phyloP scores from a whole-genome alignment of 2,113 vertebrate species.

The Camarhynchus parvulus region DNA sequence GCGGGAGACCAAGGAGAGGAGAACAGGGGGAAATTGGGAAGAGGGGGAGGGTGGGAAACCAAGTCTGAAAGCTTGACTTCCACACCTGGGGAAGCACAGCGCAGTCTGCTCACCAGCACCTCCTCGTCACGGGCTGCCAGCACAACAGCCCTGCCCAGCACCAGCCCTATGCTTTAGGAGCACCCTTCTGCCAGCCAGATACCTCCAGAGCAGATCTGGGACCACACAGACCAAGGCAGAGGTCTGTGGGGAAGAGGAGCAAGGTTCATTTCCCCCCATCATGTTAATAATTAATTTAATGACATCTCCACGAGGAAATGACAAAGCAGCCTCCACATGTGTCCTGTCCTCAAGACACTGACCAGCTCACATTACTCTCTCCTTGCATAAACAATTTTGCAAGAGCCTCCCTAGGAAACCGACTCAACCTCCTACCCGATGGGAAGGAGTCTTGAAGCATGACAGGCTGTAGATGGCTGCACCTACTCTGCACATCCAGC shows the following conservation, averaged over 20 bases:
- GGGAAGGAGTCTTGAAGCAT: background rate
- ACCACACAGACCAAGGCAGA: background rate
- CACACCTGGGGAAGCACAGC: slow-evolving; percentile 33
- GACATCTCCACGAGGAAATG: background rate
- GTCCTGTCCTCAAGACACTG: background rate
- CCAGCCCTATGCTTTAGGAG: background rate
- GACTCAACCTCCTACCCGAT: background rate
- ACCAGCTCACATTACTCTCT: background rate
- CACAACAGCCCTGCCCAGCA: background rate
- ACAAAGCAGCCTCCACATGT: background rate
- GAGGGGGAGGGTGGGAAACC: slow-evolving; percentile 56
- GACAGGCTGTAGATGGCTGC: background rate
- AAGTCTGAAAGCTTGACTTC: background rate
- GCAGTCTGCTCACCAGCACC: background rate
- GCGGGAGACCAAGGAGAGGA: slow-evolving; percentile 53
- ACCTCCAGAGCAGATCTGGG: background rate
- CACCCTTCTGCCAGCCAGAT: background rate
- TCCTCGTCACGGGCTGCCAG: background rate
- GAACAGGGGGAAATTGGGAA: slow-evolving; percentile 19
- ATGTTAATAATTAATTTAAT: background rate
- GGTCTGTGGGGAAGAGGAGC: background rate
- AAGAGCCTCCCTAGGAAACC: background rate
- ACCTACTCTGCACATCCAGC: background rate
- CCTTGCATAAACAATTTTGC: background rate
- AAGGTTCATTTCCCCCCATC: background rate